Base-by-base conservation (phyloP, 2,888 invertebrate species). In the Pachycephus smyrnensis region DNA sequence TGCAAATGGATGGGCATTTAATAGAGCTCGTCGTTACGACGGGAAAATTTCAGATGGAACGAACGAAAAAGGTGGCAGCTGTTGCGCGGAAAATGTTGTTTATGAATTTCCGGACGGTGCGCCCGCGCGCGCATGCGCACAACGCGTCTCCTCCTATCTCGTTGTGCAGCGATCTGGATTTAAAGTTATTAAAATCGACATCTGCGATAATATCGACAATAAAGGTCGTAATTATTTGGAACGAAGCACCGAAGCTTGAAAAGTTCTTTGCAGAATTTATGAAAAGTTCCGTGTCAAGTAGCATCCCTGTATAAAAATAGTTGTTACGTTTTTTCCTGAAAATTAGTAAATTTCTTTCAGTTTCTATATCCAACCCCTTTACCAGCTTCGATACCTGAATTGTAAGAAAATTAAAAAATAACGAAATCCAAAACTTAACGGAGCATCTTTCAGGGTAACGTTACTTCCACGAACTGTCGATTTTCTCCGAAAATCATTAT, bases 1-100 rank as follows among this genome's bases (percentile, higher is more conserved):
- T 88, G 86, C 88, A 88, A 89, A 88, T 88, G 84, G 84, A 87
- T 87, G 84, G 84, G 84, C 87, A 86, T 88, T 88, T 88, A 87
- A 88, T 89, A 84, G 87, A 75, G 31, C 37, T 55, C 69, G 69
- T 11, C 31, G 76, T 40, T 40, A 32, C 30, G 75, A 80, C 78
- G 75, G 23, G 77, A 55, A 74, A 40, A 73, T 36, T 69, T 77
- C 76, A 73, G 75, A 69, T 75, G 55, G 71, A 35, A 15, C 69
- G 71, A 68, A 78, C 69, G 55, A 80, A 75, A 75, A 79, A 77
- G 76, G 73, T 15, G 79, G 77, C 71, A 71, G 71, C 71, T 71
- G 71, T 71, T 71, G 71, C 71, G 71, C 71, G 71, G 71, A 71
- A 71, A 71, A 31, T 71, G 31, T 71, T 71, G 71, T 71, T 71